Percentiles rank a stretch among this genome's conserved stretches.
Conservation (phyloP, 2,888 invertebrate genomes). For the Hydropsyche betteni region DNA sequence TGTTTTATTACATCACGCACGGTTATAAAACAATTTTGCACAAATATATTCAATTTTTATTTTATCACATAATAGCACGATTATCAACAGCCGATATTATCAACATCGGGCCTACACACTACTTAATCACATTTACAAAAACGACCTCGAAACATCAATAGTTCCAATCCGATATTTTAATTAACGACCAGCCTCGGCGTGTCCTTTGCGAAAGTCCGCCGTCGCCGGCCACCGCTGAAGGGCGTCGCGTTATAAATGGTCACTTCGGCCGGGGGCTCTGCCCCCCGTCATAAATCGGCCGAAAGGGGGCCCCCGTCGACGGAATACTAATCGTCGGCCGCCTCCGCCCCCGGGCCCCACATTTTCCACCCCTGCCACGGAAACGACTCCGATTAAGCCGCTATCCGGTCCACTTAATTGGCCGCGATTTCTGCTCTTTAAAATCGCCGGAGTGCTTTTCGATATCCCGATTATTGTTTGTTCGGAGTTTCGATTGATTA, state of each 20-base stretch:
- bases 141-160: too few species aligned
- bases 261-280: conserved; percentile 37
- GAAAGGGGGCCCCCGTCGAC: conserved; percentile 37
- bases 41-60: too few species aligned
- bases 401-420: conserved; percentile 44
- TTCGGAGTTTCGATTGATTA: not conserved
- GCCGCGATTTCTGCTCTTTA: conserved; percentile 22
- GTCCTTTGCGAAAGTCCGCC: not conserved
- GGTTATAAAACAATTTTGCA: too few species aligned
- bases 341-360: not conserved
- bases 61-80: too few species aligned
- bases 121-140: too few species aligned
- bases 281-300: conserved; percentile 44
- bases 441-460: not conserved
- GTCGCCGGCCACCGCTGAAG: not conserved
- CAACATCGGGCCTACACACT: too few species aligned
- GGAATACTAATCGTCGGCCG: conserved; percentile 46
- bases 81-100: too few species aligned
- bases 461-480: conserved; percentile 2
- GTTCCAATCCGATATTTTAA: too few species aligned
- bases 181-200: too few species aligned
- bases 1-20: too few species aligned
- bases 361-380: not conserved
- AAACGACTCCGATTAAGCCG: conserved; percentile 44
- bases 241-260: conserved; percentile 43